Base-by-base conservation (phyloP, 2,888 invertebrate genomes). In the Philopedon plagiatum region DNA sequence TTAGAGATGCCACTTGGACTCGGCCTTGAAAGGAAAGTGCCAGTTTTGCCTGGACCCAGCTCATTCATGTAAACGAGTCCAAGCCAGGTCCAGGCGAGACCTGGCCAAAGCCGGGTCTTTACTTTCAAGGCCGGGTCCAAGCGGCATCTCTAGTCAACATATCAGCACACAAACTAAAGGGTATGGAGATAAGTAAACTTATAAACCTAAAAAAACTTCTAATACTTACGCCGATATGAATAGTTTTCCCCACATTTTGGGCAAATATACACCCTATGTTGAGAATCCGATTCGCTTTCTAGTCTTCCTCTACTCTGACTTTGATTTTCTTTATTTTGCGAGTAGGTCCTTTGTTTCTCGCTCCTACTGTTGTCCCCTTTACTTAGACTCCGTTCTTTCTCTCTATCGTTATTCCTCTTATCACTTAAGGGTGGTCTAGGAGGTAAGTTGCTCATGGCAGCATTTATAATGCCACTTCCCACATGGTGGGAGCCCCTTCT, bases 211-310 rank as follows among this genome's bases (percentile, higher is more conserved):
- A 15, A 15, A 39, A 15, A 18, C 9, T 23, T 46, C 2, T 34
- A 18, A 32, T 11, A 58, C 61, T 71, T 65, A 64, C 65, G 29
- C 69, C 15, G 15, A 32, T 34, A 57, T 13, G 26, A 11, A 32
- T 58, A 70, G 11, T 62, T 37, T 34, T 66, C 37, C 9, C 34
- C 29, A 46, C 71, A 71, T 23, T 61, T 61, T 18, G 66, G 62
- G 51, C 71, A 71, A 41, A 61, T 32, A 44, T 66, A 71, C 34
- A 71, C 44, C n/a, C 15, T 57, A 15, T 41, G 18, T 15, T 63
- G 57, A 41, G 34, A 29, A n/a, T n/a, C 19, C 11, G n/a, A 26
- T 60, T 60, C 54, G 7, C 37, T 57, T 4, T n/a, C 21, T 5
- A 7, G n/a, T 5, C 44, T 29, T 32, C 29, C n/a, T 46, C 32